A percentile compares a stretch with the other conserved stretches of the same genome.
These are phyloP conservation scores for Mormyrops boulengeri DNA, from an alignment of 2,797 vertebrate species.

Conservation along the genomic window DNA sequence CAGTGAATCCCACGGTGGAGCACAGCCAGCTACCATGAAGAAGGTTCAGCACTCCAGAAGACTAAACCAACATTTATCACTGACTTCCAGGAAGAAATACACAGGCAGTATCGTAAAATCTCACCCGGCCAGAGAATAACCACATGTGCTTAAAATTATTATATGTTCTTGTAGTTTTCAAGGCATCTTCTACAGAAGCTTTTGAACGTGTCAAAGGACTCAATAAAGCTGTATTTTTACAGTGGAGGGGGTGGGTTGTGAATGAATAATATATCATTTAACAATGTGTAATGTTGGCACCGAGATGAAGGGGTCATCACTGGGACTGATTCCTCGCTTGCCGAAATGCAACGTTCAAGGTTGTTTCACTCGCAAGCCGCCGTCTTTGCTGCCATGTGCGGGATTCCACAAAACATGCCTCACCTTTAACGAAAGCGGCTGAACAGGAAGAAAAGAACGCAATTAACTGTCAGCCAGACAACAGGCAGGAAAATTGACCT, in stretches of 20 bases:
- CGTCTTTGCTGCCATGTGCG: background rate
- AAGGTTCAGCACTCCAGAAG: background rate
- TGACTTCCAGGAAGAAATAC: background rate
- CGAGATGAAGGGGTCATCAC: background rate
- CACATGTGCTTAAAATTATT: background rate
- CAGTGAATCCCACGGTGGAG: background rate
- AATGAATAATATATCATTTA: background rate
- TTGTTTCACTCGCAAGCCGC: slow-evolving; percentile 2
- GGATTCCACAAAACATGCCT: slow-evolving; percentile 27
- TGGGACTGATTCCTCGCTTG: background rate
- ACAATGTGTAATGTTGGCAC: background rate
- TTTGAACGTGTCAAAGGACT: background rate
- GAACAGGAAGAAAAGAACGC: slow-evolving; percentile 25
- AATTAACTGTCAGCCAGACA: slow-evolving; percentile 32
- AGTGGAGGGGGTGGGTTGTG: background rate
- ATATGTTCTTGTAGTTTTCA: background rate
- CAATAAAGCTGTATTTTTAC: background rate
- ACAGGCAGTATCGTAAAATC: background rate
- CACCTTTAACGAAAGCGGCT: slow-evolving; percentile 29
- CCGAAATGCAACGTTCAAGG: background rate
- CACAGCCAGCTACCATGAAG: background rate
- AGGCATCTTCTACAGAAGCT: background rate
- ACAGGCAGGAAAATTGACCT: slow-evolving; percentile 21
- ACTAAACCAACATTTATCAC: slow-evolving; percentile 15
- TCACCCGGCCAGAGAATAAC: background rate